phyloP scores from a whole-genome alignment of 2,113 vertebrate species.

The Podarcis cretensis region DNA sequence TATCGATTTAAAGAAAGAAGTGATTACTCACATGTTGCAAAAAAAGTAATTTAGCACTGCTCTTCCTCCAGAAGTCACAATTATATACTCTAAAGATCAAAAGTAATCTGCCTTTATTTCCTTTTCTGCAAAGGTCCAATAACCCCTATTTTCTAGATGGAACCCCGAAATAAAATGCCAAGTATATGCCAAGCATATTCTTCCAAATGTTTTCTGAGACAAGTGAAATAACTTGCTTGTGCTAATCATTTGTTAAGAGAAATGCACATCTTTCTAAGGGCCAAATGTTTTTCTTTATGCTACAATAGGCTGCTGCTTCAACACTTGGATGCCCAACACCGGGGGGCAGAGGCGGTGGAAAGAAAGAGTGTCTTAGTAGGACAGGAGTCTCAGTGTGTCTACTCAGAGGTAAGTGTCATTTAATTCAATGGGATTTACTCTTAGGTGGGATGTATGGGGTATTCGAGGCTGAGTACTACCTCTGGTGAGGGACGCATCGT shows the following conservation, averaged over 20 bases:
- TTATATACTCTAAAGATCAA: slow-evolving; percentile 22
- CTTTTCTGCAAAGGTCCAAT: neutral
- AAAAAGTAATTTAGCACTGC: neutral
- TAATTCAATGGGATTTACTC: too few species aligned
- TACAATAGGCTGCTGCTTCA: neutral
- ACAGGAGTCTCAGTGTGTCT: too few species aligned
- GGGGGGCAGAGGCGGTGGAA: too few species aligned
- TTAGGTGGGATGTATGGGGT: too few species aligned
- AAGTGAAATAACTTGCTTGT: slow-evolving; percentile 29
- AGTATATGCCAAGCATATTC: neutral
- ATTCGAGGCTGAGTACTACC: too few species aligned
- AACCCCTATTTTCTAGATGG: neutral
- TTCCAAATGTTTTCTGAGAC: slow-evolving; percentile 27
- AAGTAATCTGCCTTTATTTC: slow-evolving; percentile 13
- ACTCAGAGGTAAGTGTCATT: too few species aligned
- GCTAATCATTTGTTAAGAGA: slow-evolving; percentile 38
- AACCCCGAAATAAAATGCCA: slow-evolving; percentile 43
- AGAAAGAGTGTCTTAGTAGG: too few species aligned
- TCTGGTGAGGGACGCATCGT: too few species aligned
- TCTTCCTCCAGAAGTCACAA: slow-evolving; percentile 25
- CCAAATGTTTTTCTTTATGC: neutral
- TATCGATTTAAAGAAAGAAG: neutral
- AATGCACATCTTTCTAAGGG: slow-evolving; percentile 56
- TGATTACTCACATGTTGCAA: slow-evolving; percentile 5
- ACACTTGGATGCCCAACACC: too few species aligned